Conservation (phyloP, 2,888 invertebrate genomes). For the Drosophila planitibia region DNA sequence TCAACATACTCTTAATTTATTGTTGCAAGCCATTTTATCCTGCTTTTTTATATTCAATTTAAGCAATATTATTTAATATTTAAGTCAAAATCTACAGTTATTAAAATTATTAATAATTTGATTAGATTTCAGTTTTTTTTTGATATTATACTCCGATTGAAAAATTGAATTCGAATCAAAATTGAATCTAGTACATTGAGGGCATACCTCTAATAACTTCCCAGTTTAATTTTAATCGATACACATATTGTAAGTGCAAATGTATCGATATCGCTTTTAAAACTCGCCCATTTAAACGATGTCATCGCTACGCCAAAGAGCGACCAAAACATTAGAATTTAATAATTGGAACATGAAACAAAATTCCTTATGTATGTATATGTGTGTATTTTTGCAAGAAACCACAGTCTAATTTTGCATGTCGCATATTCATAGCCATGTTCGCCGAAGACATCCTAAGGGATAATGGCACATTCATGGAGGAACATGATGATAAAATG, state of each 20-base stretch:
- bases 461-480: slow-evolving; percentile 81
- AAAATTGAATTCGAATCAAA: neutral
- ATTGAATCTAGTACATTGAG: neutral
- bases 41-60: too few relatives aligned
- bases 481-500: slow-evolving; percentile 76
- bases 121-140: neutral
- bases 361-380: slow-evolving; percentile 51
- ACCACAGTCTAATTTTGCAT: neutral
- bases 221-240: neutral
- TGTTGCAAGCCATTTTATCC: too few relatives aligned
- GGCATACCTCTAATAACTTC: neutral
- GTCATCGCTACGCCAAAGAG: slow-evolving; percentile 43
- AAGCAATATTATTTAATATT: too few relatives aligned
- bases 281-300: slow-evolving; percentile 32
- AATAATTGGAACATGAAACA: slow-evolving; percentile 43
- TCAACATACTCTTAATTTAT: too few relatives aligned
- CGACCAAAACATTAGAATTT: slow-evolving; percentile 23
- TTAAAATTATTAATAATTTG: neutral
- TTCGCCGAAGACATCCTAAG: slow-evolving; percentile 83
- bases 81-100: neutral
- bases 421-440: slow-evolving; percentile 38
- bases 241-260: neutral
- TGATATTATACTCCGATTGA: neutral
- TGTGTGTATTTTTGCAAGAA: neutral
- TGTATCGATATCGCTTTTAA: slow-evolving; percentile 21